phyloP scores from a whole-genome alignment of 2,797 vertebrate genomes.

The Chelon labrosus region DNA sequence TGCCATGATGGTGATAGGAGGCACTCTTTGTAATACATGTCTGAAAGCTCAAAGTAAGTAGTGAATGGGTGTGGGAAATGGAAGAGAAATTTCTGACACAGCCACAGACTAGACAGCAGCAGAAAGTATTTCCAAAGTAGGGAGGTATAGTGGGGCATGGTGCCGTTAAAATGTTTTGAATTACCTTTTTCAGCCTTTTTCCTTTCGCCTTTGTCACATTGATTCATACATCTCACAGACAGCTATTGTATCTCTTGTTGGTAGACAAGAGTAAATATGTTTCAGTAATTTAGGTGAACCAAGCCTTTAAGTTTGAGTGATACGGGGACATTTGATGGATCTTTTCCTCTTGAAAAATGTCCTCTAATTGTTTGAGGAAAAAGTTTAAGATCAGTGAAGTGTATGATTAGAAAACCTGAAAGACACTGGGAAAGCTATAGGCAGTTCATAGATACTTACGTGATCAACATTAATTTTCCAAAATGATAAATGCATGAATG shows the following conservation, averaged over 20 bases:
- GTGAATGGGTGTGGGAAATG: no score
- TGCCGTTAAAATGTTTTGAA: background rate
- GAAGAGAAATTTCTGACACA: no score
- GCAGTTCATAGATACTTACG: no score
- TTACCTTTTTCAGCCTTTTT: background rate
- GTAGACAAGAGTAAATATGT: background rate
- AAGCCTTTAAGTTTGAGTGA: background rate
- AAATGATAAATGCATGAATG: no score
- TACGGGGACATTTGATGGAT: background rate
- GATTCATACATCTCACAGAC: background rate
- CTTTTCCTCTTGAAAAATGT: background rate
- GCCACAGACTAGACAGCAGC: no score
- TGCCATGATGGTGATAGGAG: no score
- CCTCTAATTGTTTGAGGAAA: background rate
- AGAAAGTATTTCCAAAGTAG: background rate
- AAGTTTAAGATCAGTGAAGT: conserved; percentile 30
- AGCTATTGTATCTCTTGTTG: background rate
- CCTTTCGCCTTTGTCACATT: background rate
- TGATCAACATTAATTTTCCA: no score
- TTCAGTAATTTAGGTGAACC: background rate
- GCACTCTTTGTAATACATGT: no score
- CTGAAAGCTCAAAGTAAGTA: no score
- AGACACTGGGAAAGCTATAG: conserved; percentile 32
- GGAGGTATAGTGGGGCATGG: background rate
- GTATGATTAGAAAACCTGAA: conserved; percentile 30